Percentiles rank a stretch among this genome's conserved stretches.
These are phyloP conservation scores for Ursus arctos DNA, from an alignment of 2,113 vertebrate species.

Conservation along the genomic window DNA sequence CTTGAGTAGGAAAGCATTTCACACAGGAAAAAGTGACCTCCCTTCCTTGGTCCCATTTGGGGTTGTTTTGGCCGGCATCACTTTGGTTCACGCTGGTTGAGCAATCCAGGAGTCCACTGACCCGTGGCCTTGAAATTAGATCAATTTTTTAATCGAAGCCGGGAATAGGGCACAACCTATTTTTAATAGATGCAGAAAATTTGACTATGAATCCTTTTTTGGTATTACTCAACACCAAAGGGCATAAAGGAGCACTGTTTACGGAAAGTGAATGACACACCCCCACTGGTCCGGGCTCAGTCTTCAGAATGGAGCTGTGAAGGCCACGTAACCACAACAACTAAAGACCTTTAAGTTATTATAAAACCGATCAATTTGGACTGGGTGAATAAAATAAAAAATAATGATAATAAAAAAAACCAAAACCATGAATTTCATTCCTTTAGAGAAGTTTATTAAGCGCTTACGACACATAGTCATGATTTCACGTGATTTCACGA, in stretches of 20 bases:
- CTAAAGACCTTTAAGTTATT: background rate
- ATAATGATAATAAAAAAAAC: too few species aligned
- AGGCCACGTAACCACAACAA: background rate
- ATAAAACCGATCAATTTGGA: background rate
- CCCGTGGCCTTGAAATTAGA: background rate
- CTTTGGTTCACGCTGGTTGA: background rate
- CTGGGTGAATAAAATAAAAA: too few species aligned
- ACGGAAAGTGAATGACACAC: background rate
- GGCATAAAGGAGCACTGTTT: background rate
- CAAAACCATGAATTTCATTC: background rate
- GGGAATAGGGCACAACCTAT: background rate
- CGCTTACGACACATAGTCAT: background rate
- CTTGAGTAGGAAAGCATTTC: background rate
- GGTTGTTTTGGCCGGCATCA: background rate
- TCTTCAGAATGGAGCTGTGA: background rate
- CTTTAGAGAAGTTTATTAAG: slow-evolving; percentile 26
- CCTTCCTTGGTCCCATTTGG: background rate
- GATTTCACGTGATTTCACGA: background rate
- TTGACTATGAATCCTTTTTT: background rate
- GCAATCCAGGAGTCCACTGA: background rate
- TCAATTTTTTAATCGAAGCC: background rate
- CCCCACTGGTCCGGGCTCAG: background rate
- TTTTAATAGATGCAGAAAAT: background rate
- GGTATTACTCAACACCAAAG: background rate
- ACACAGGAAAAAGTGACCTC: background rate